These are phyloP conservation scores for Rana temporaria DNA, from an alignment of 2,113 vertebrate genomes.

Conservation along the genomic window DNA sequence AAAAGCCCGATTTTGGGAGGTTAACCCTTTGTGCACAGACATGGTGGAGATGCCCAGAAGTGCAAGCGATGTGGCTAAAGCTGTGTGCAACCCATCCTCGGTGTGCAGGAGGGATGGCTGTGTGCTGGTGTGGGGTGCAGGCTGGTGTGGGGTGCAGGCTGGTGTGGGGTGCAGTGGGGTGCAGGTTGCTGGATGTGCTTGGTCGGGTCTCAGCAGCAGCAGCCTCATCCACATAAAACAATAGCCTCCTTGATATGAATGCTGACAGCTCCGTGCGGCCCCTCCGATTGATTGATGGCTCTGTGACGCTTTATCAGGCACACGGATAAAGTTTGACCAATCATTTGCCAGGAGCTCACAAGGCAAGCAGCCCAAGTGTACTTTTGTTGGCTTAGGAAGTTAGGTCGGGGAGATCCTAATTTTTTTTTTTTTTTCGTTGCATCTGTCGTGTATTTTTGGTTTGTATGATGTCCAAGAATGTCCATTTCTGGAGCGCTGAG, in stretches of 20 bases:
- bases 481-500: conserved; percentile 98
- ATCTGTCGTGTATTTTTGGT: conserved; percentile 76
- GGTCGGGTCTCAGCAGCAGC: conserved; percentile 29
- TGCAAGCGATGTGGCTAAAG: background rate
- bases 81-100: too few species aligned
- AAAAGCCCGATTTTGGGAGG: background rate
- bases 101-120: too few species aligned
- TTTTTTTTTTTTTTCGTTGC: conserved; percentile 60
- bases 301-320: conserved; percentile 93
- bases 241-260: conserved; percentile 82
- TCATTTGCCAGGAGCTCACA: conserved; percentile 88
- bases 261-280: conserved; percentile 78
- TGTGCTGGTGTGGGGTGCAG: background rate
- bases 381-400: conserved; percentile 89
- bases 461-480: conserved; percentile 98
- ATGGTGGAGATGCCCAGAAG: background rate
- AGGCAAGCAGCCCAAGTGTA: conserved; percentile 83
- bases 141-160: conserved; percentile 3
- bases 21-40: conserved; percentile 1
- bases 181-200: background rate
- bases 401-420: conserved; percentile 69
- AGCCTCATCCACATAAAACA: conserved; percentile 71
- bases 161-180: background rate
- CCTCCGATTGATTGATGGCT: conserved; percentile 91
- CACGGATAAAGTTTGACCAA: conserved; percentile 95